Base-by-base conservation (phyloP, 2,797 vertebrate genomes). In the Spizella passerina region DNA sequence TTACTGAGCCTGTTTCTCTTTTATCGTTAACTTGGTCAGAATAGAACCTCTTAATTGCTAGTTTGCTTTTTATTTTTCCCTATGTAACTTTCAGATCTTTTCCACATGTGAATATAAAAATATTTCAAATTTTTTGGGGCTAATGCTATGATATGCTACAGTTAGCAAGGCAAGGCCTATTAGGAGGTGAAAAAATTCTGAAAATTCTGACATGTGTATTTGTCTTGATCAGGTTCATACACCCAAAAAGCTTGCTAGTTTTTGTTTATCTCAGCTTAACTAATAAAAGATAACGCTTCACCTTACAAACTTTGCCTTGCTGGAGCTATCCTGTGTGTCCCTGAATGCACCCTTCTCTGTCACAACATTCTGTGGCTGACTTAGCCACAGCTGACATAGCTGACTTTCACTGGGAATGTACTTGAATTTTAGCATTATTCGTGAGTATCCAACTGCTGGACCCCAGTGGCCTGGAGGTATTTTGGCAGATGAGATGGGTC, bases 401-500 rank as follows among this genome's bases (percentile, higher is more conserved):
- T 88, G 71, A 84, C 53, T 94, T 96, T 80, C 56, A 38, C 65
- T 94, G 55, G 32, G 44, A 77, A 71, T 79, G 19, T 86, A 65
- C 86, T 95, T 95, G 39, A 56, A 91, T 50, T 96, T 75, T 96
- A 99, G 99, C 91, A 95, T 99, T 91, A 99, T 99, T 44, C 98
- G 97, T 84, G 99, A 99, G 81, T 98, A 98, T 94, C 99, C 99
- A 4, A 70, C 97, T 95, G 98, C 99, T 41, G 99, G 99, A 49
- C 96, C 98, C 27, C 98, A 99, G 92, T 99, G 99, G 99, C 99
- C 99, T 53, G 99, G 99, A 82, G 99, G 99, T 87, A 99, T 99
- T 96, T 98, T 99, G 95, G 99, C 99, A 70, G 99, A 99, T 98
- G 99, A 99, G 95, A 99, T 99, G 99, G 99, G 99, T n/a, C 98